Evolutionary conservation across 2,113 vertebrate species (phyloP), one percentile per base, ranked within the genome.

Genomic region (Ammodramus savannarum): DNA sequence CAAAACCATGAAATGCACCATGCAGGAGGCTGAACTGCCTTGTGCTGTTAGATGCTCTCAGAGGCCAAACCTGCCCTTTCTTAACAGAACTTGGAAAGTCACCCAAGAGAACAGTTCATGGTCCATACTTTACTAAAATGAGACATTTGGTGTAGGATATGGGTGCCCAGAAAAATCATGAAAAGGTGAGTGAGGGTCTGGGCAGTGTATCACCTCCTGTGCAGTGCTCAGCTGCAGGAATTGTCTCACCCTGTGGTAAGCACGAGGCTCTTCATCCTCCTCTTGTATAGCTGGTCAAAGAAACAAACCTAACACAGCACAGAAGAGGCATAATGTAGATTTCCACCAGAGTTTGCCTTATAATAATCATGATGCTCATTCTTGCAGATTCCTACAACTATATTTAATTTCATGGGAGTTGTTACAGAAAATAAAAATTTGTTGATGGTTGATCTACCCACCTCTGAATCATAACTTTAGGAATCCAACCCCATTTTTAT

Each of bases 171-270:
- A 43, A 55, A 67, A 46, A 12, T 46, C 31, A 41, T 14, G 31
- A 34, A 55, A 67, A 15, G 15, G 9, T 76, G 44, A 34, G 15
- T 12, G 65, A 71, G 21, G 12, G 13, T 51, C 26, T 73, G 72
- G 6, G 18, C 15, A 0, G 0, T 8, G 7, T 19, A 34, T 51
- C 63, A 51, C 9, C 8, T 36, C 57, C 34, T 32, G 20, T 13
- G 11, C 22, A 46, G 34, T 34, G 16, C 16, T 48, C 41, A 9
- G 22, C 19, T 43, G 3, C 23, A 16, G 23, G 43, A 59, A 26
- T 55, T 41, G 3, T 11, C 38, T 68, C 67, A 39, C 6, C 10
- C 4, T 2, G 2, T 14, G 19, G 14, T 22, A 32, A 75, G 5
- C 19, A 36, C 11, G 52, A 78, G 17, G 16, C 7, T 59, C 10